Evolutionary conservation across 2,113 vertebrate genomes (phyloP).

Genomic region (Serranochromis macrocephalus): DNA sequence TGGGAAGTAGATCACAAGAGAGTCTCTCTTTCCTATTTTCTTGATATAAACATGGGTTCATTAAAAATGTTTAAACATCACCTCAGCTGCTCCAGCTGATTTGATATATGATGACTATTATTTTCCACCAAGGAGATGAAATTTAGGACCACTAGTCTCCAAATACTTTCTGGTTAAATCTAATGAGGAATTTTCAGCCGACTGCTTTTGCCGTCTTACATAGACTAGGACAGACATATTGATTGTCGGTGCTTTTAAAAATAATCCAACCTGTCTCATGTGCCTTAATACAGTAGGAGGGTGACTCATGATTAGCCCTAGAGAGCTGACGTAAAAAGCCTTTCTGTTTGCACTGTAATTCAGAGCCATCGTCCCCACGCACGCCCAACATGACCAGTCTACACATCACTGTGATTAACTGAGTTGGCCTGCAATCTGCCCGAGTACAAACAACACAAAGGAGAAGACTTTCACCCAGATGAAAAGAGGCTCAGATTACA

Average conservation of each 20-base stretch:
- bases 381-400: not conserved
- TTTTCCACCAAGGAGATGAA: not conserved
- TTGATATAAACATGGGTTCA: not conserved
- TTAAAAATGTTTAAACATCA: not conserved
- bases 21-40: not conserved
- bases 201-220: not conserved
- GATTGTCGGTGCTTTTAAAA: not conserved
- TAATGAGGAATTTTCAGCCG: not conserved
- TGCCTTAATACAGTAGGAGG: not conserved
- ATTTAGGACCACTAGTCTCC: not conserved
- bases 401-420: constrained; percentile 14
- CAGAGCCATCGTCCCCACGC: not conserved
- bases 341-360: constrained; percentile 15
- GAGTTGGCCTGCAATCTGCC: not conserved
- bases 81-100: not conserved
- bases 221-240: not conserved
- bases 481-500: not conserved
- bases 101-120: not conserved
- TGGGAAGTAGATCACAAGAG: not conserved
- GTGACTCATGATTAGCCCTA: constrained; percentile 10
- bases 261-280: not conserved
- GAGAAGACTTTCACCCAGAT: not conserved
- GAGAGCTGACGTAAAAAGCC: not conserved
- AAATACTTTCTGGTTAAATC: not conserved
- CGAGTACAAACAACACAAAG: not conserved